Evolutionary conservation across 92 coral and sea anemone species (phyloP), one percentile per base, ranked within the genome.

Genomic region (Plumapathes pennacea): DNA sequence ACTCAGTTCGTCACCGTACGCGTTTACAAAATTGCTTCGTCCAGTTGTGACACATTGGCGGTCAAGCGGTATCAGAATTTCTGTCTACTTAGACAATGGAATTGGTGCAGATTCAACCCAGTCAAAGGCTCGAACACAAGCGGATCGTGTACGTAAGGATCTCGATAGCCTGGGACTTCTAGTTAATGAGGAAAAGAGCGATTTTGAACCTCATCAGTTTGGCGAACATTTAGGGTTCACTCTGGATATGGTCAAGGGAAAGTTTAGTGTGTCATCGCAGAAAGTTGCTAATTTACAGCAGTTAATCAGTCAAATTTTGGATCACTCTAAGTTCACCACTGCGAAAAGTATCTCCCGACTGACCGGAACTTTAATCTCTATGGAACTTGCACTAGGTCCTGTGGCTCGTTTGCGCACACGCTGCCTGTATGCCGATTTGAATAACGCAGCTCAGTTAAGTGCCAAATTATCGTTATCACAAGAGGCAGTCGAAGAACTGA

Each of bases 361-460:
- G 13, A 79, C 76, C 21, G 84, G 84, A 13, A 69, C 70, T 31
- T 50, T 82, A 27, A 62, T 69, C 24, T 76, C 89, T 30, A 61
- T 65, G 76, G 56, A 67, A 8, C 74, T 76, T 19, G 84, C 75
- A 0, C 63, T 76, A 3, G 84, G 76, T 30, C 89, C 80, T 18
- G 42, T 76, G 32, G 68, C 61, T 12, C 72, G 81, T 17, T 42
- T 77, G 28, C 64, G 50, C 43, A 76, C 89, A 25, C 53, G 80
- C 22, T 42, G 46, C 39, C 43, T 83, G 68, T 76, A 76, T 58
- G 76, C 65, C 20, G 60, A 29, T 40, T 69, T 38, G 38, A 77
- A 74, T 38, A 39, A 53, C 26, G 70, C 56, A 24, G 30, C 15
- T 33, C 26, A 37, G 38, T 67, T 70, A 38, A 71, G 83, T 31